Conservation (phyloP, 2,797 vertebrate species). For the Pipistrellus kuhlii region DNA sequence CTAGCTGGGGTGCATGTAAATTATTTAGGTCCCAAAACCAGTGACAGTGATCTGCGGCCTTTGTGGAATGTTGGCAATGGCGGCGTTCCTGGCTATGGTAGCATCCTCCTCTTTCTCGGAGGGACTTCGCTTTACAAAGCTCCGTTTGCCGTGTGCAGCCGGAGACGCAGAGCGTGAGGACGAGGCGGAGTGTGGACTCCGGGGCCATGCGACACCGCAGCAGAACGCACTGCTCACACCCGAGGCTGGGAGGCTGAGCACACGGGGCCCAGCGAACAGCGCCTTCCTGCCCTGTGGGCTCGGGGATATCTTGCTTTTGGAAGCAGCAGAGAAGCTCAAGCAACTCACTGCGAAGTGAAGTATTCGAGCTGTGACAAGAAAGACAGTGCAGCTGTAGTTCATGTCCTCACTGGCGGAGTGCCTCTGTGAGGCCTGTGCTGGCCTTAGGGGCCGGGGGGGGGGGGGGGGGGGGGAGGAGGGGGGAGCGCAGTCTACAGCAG, state of each 20-base stretch:
- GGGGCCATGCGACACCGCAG: too few relatives aligned
- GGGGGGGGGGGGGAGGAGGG: too few relatives aligned
- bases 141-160: background rate
- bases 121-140: constrained; percentile 7
- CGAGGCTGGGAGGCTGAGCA: background rate
- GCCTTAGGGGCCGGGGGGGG: background rate
- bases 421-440: background rate
- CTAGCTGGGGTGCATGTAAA: background rate
- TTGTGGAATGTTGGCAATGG: background rate
- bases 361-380: background rate
- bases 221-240: background rate
- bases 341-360: background rate
- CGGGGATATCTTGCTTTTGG: background rate
- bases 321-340: background rate
- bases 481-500: background rate
- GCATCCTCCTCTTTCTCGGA: background rate
- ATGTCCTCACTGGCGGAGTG: background rate
- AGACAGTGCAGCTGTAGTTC: background rate
- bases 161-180: background rate
- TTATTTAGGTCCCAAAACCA: background rate
- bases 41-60: constrained; percentile 45
- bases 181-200: background rate
- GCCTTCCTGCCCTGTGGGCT: background rate
- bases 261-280: background rate
- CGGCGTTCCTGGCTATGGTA: background rate